These are phyloP conservation scores for Pteronotus mesoamericanus DNA, from an alignment of 2,797 vertebrate genomes.

Conservation along the genomic window DNA sequence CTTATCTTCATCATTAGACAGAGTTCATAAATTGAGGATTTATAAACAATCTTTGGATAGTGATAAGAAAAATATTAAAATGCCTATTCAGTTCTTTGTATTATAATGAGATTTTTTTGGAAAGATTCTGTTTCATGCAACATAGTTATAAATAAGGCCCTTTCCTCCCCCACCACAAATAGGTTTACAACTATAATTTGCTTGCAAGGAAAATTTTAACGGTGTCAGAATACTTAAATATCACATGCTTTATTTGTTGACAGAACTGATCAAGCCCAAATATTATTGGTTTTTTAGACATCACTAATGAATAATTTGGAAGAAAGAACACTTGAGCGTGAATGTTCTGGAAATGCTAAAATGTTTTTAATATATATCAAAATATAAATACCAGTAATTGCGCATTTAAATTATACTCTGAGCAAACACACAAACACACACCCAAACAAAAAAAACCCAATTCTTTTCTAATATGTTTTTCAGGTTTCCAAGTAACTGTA, in stretches of 20 bases:
- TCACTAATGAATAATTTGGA: conserved; percentile 8
- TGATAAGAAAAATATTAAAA: conserved; percentile 8
- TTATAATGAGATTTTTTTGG: not conserved
- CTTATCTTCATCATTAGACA: not conserved
- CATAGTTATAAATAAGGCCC: not conserved
- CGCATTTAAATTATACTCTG: not conserved
- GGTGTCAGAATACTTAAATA: conserved; percentile 5
- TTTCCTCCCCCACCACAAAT: not conserved
- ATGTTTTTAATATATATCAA: conserved; percentile 7
- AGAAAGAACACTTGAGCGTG: not conserved
- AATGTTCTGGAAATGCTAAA: conserved; percentile 23
- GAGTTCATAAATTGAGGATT: not conserved
- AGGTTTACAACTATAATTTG: not conserved
- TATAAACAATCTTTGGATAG: not conserved
- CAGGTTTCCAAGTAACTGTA: not conserved
- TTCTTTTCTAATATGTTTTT: conserved; percentile 17
- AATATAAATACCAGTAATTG: conserved; percentile 15
- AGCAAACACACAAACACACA: not conserved
- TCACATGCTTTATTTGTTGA: not conserved
- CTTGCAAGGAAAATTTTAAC: not conserved
- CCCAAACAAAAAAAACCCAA: not conserved
- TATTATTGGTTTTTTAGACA: not conserved
- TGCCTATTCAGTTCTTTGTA: not conserved
- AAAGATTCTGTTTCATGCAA: not conserved
- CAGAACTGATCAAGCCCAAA: not conserved